Base-by-base conservation (phyloP, 2,888 invertebrate genomes). In the Rhamnusium bicolor region DNA sequence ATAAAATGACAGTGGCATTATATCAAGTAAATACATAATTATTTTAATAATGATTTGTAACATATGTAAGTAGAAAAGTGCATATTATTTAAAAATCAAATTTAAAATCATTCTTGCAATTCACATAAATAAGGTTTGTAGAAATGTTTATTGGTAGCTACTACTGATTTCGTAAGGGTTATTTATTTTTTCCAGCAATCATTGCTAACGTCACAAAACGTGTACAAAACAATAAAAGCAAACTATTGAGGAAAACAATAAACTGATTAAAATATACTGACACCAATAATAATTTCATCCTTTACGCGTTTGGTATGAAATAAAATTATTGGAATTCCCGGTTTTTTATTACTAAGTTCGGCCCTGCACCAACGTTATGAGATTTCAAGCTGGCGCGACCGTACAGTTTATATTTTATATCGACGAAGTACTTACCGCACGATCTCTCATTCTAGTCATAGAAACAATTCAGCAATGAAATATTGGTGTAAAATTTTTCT, bases 381-480 rank as follows among this genome's bases (percentile, higher is more conserved):
- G 46, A 47, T 63, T 63, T 49, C 19, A 7, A 49, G 49, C 63
- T 10, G 47, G 21, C 47, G 24, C 7, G 14, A 24, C 14, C 63
- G 21, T 63, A 47, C 63, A 63, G 63, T 58, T 49, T 47, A 16
- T 19, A 24, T 62, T 63, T 47, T 27, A 46, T 49, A 24, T 14
- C 63, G 49, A 63, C 49, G 49, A 49, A 21, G 49, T 63, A 63
- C 27, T 16, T 49, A 63, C 63, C 27, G 16, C 21, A 6, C 63
- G 63, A 49, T 61, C 61, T 46, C 61, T 61, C 47, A 27, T 49
- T 63, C 63, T 49, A 61, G 61, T 61, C 61, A 61, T n/a, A 46
- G 27, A 14, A n/a, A 19, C 49, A 49, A 18, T 61, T 19, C 49
- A n/a, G 10, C n/a, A 12, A 63, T 63, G 63, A 63, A 47, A 12